A percentile compares a stretch with the other conserved stretches of the same genome.
Conservation (phyloP, 2,113 vertebrate genomes). For the Diadophis punctatus region DNA sequence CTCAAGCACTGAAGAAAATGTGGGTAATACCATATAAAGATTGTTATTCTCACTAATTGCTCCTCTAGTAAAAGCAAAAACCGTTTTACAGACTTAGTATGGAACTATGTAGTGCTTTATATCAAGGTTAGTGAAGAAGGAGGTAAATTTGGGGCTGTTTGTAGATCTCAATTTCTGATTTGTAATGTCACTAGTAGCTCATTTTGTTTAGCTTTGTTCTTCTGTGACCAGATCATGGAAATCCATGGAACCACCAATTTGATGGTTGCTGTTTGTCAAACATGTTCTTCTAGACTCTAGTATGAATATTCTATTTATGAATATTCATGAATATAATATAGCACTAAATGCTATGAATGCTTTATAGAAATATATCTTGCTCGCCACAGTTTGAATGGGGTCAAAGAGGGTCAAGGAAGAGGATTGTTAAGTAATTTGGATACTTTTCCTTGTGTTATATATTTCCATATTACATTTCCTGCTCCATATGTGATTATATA, state of each 20-base stretch:
- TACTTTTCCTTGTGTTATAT: background rate
- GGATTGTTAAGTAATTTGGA: background rate
- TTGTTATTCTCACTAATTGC: background rate
- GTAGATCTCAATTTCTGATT: rapidly evolving
- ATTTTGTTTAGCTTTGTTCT: background rate
- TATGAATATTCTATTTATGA: background rate
- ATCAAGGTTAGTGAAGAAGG: background rate
- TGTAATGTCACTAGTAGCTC: background rate
- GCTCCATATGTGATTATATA: background rate
- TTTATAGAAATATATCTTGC: background rate
- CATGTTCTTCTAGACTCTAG: background rate
- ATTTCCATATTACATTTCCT: background rate
- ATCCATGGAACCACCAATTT: background rate
- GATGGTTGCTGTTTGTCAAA: background rate
- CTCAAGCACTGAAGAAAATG: constrained; percentile 14
- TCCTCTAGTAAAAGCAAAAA: background rate
- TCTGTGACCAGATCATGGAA: background rate
- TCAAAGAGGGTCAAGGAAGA: background rate
- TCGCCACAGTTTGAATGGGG: background rate
- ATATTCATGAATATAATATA: background rate
- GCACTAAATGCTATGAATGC: background rate
- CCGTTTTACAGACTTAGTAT: rapidly evolving
- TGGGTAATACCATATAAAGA: constrained; percentile 7
- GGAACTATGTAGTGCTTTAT: background rate
- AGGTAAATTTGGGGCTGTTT: rapidly evolving